A percentile compares a stretch with the other conserved stretches of the same genome.
Conservation (phyloP, 2,113 vertebrate species). For the Dipodomys spectabilis region DNA sequence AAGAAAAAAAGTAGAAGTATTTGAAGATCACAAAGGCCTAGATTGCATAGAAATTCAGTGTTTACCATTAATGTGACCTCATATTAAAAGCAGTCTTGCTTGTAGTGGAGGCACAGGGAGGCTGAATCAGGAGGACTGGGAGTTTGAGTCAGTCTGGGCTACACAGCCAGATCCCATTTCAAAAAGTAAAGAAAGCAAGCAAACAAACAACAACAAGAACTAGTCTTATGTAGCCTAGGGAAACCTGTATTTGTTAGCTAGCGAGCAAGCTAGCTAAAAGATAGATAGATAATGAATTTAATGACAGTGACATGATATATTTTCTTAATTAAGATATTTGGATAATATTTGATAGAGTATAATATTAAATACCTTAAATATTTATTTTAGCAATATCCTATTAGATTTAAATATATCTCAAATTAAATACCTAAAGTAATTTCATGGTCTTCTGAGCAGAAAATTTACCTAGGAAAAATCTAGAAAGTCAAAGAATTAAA, state of each 20-base stretch:
- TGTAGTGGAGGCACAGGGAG: too few relatives aligned
- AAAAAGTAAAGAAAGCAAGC: too few relatives aligned
- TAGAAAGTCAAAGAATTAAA: conserved; percentile 50
- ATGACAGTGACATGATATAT: background rate
- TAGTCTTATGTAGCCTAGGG: background rate
- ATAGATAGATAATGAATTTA: background rate
- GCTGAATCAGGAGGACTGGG: too few relatives aligned
- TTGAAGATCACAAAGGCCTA: conserved; percentile 2
- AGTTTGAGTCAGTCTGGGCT: too few relatives aligned
- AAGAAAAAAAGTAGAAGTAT: background rate
- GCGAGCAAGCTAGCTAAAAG: background rate
- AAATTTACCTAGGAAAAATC: conserved; percentile 38
- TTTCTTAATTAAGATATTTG: background rate
- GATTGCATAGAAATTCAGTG: background rate
- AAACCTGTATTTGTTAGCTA: background rate
- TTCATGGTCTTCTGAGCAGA: conserved; percentile 29
- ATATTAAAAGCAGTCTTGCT: background rate
- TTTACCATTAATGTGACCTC: background rate
- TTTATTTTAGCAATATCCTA: background rate
- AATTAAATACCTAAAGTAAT: background rate
- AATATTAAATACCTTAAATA: background rate
- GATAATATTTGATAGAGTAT: background rate
- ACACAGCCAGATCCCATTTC: too few relatives aligned
- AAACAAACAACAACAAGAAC: too few relatives aligned
- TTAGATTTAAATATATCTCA: conserved; percentile 27